phyloP scores from a whole-genome alignment of 2,888 invertebrate genomes.

The Seira ritae region DNA sequence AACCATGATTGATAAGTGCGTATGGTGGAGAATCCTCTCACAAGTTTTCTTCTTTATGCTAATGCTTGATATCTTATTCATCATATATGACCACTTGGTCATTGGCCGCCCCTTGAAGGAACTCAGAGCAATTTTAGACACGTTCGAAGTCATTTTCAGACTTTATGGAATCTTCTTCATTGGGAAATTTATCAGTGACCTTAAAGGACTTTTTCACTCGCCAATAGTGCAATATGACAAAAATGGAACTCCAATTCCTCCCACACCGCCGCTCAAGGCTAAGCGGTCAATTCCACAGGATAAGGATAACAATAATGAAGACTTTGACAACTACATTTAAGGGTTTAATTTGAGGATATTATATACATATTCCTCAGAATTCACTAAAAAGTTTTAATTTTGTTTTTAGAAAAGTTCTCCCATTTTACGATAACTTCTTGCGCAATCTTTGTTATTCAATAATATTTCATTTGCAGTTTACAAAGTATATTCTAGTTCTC shows the following conservation, averaged over 20 bases:
- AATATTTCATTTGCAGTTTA: too few species aligned
- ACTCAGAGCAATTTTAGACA: slow-evolving; percentile 53
- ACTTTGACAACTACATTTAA: slow-evolving; percentile 31
- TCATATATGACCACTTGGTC: slow-evolving; percentile 61
- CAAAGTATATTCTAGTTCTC: too few species aligned
- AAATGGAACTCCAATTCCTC: slow-evolving; percentile 60
- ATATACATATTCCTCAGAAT: too few species aligned
- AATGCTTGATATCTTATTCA: slow-evolving; percentile 62
- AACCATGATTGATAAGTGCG: slow-evolving; percentile 72
- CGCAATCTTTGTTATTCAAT: too few species aligned
- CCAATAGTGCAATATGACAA: slow-evolving; percentile 70
- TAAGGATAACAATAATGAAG: slow-evolving; percentile 24
- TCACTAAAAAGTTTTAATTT: too few species aligned
- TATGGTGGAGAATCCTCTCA: slow-evolving; percentile 68
- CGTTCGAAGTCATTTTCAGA: slow-evolving; percentile 66
- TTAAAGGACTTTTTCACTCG: slow-evolving; percentile 67
- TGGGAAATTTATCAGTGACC: slow-evolving; percentile 69
- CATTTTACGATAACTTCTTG: too few species aligned
- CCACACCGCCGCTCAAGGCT: slow-evolving; percentile 57
- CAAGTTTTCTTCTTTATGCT: slow-evolving; percentile 66
- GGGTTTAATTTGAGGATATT: too few species aligned
- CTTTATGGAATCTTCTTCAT: slow-evolving; percentile 69
- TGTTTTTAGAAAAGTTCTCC: too few species aligned
- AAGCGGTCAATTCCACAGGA: slow-evolving; percentile 51
- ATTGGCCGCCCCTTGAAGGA: slow-evolving; percentile 55